Base-by-base conservation (phyloP, 2,113 vertebrate species). In the Marmota monax region DNA sequence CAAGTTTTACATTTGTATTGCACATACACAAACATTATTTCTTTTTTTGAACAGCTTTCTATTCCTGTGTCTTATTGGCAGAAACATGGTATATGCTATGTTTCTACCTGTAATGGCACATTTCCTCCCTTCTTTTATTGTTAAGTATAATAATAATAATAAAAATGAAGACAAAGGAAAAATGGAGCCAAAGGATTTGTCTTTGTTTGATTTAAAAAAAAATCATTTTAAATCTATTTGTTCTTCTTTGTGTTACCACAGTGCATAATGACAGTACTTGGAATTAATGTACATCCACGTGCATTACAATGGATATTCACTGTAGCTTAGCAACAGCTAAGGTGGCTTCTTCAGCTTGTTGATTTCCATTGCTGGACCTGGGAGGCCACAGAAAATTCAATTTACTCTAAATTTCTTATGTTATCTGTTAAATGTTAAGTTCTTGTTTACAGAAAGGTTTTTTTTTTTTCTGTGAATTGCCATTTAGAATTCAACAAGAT, bases 271-370 rank as follows among this genome's bases (percentile, higher is more conserved):
- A 95, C 95, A 97, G 93, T 58, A 96, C 97, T 98, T 95, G 94
- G 97, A 97, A 98, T 98, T 98, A 98, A 98, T 97, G 94, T 96
- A 97, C 88, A 96, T 98, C 97, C 93, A 78, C 16, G 9, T 90
- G 79, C 97, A 96, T 97, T 97, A 97, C 96, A 98, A 95, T 94
- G 80, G 90, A 72, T 96, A 95, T 97, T 97, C 96, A 95, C 89
- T 0, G 98, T 98, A 98, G 96, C 98, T 98, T 98, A 98, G 98
- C 98, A 99, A 98, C 97, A 4, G 95, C 84, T 96, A 95, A 97
- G 4, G 87, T 92, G 94, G 93, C 93, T 98, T 95, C 96, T 96
- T 98, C 86, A 96, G 96, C 96, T 97, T 97, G 93, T 89, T 95
- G 42, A 97, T 98, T 98, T 98, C 88, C 65, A 77, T 72, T 94